phyloP scores from a whole-genome alignment of 2,888 invertebrate genomes.

The Noctua comes region DNA sequence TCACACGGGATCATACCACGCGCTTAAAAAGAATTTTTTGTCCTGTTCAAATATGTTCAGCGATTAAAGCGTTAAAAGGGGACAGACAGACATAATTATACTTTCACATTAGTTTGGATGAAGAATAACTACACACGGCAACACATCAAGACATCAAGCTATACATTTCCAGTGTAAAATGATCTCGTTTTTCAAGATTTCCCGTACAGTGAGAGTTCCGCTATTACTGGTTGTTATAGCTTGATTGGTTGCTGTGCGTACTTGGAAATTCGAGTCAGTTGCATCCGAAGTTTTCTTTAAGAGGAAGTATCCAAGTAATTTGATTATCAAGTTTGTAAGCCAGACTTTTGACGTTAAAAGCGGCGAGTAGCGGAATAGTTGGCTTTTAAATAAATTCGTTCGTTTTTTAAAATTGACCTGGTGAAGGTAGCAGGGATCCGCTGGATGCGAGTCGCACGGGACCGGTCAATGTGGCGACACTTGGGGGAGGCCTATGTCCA shows the following conservation, averaged over 20 bases:
- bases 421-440: too few relatives aligned
- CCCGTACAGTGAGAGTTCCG: too few relatives aligned
- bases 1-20: neutral
- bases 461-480: too few relatives aligned
- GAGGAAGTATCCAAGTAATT: neutral
- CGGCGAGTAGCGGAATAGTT: neutral
- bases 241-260: neutral
- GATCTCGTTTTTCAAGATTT: neutral
- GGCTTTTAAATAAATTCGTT: neutral
- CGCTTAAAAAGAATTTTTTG: neutral
- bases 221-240: neutral
- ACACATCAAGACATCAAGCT: too few relatives aligned
- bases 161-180: neutral
- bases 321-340: neutral
- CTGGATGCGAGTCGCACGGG: too few relatives aligned
- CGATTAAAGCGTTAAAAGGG: too few relatives aligned
- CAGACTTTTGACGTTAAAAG: neutral
- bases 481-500: too few relatives aligned
- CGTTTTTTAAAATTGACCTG: too few relatives aligned
- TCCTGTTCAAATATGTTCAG: too few relatives aligned
- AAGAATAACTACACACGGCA: too few relatives aligned
- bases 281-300: constrained; percentile 2
- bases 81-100: too few relatives aligned
- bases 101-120: neutral
- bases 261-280: neutral